A percentile compares a stretch with the other conserved stretches of the same genome.
phyloP scores from a whole-genome alignment of 2,797 vertebrate genomes.

The Gymnodraco acuticeps region DNA sequence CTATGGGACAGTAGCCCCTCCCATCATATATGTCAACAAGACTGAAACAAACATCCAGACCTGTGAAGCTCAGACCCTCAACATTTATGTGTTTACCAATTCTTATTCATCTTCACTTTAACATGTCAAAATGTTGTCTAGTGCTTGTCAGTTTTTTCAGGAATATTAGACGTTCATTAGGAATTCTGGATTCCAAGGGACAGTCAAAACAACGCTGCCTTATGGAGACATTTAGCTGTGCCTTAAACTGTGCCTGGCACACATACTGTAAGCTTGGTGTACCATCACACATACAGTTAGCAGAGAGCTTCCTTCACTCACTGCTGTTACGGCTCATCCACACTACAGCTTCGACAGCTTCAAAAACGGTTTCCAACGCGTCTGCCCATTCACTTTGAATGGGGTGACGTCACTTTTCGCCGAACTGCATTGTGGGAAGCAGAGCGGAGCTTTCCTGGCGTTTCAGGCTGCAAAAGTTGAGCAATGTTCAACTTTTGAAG shows the following conservation, averaged over 20 bases:
- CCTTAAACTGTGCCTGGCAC: constrained; percentile 11
- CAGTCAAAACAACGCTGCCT: constrained; percentile 77
- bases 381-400: no score
- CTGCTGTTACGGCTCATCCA: no score
- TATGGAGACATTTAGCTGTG: constrained; percentile 75
- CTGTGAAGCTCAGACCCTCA: background rate
- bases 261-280: background rate
- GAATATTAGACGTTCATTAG: constrained; percentile 34
- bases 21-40: background rate
- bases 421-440: no score
- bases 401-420: no score
- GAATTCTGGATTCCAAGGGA: constrained; percentile 54
- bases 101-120: constrained; percentile 3
- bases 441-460: no score
- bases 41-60: constrained; percentile 17
- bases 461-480: no score
- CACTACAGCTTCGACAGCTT: no score
- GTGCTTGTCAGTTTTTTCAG: constrained; percentile 24
- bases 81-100: background rate
- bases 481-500: no score
- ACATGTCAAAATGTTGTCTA: background rate
- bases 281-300: background rate
- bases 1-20: constrained; percentile 5
- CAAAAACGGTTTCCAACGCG: no score
- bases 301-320: constrained; percentile 1